Conservation (phyloP, 2,797 vertebrate species). For the Pipistrellus nathusii region DNA sequence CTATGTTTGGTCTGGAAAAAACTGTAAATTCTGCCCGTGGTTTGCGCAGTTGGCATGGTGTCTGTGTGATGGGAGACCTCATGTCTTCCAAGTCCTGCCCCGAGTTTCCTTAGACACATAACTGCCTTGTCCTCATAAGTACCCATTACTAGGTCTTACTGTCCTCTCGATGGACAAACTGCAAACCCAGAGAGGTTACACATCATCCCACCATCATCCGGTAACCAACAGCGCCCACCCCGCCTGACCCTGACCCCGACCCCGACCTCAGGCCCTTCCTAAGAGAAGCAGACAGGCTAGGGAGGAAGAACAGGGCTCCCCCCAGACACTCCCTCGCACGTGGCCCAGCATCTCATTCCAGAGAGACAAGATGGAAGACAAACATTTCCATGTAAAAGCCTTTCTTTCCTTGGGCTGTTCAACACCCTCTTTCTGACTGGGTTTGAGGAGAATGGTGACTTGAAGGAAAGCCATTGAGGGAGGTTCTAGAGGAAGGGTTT, state of each 20-base stretch:
- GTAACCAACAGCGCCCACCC: not conserved
- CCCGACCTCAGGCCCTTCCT: not conserved
- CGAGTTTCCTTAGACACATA: not conserved
- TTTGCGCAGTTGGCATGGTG: too few relatives aligned
- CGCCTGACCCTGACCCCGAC: not conserved
- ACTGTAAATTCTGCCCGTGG: not conserved
- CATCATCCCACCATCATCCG: not conserved
- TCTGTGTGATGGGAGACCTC: not conserved
- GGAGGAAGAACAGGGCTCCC: not conserved
- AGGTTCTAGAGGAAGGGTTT: not conserved
- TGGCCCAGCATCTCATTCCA: not conserved
- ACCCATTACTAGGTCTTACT: not conserved
- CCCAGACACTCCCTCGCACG: accelerated
- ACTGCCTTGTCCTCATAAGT: not conserved
- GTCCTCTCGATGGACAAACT: not conserved
- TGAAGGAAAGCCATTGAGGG: not conserved
- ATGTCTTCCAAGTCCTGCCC: not conserved
- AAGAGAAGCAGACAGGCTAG: accelerated
- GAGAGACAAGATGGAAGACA: not conserved
- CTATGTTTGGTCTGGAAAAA: not conserved
- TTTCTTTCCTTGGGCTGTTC: not conserved
- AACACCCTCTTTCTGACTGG: not conserved
- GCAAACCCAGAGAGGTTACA: not conserved
- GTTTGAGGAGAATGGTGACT: too few relatives aligned
- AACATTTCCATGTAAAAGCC: not conserved